These are phyloP conservation scores for Malaclemys terrapin DNA, from an alignment of 2,113 vertebrate genomes.

Conservation along the genomic window DNA sequence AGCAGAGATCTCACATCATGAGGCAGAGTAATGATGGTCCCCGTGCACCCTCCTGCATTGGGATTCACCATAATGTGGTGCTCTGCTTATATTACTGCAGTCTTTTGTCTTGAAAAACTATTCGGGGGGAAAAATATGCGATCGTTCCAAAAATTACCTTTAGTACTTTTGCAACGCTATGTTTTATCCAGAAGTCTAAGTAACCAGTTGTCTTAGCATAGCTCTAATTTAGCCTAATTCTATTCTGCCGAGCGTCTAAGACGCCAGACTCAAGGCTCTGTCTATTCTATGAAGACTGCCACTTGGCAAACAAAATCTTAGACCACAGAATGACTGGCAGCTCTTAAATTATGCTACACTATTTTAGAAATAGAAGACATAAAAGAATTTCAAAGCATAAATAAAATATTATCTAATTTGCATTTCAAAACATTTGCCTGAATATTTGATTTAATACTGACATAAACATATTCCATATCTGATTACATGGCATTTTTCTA, in stretches of 20 bases:
- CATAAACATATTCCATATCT: neutral
- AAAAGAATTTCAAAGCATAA: neutral
- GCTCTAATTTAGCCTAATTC: neutral
- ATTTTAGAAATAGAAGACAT: neutral
- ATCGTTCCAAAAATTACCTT: neutral
- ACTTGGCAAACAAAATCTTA: neutral
- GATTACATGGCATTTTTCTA: neutral
- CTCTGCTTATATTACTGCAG: neutral
- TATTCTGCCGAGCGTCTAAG: neutral
- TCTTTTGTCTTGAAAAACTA: neutral
- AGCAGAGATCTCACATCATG: neutral
- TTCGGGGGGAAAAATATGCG: rapidly evolving
- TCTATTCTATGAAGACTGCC: neutral
- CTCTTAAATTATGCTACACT: neutral
- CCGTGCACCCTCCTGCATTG: neutral
- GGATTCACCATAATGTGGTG: neutral
- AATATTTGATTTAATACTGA: neutral
- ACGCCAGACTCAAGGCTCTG: too few species aligned
- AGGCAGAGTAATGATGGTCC: neutral
- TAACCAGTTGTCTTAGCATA: neutral
- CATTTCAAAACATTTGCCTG: neutral
- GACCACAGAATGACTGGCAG: neutral
- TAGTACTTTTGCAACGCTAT: neutral
- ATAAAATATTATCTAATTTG: neutral
- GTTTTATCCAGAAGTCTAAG: neutral